These are phyloP conservation scores for Steromphala cineraria DNA, from an alignment of 2,888 invertebrate species.

Conservation along the genomic window DNA sequence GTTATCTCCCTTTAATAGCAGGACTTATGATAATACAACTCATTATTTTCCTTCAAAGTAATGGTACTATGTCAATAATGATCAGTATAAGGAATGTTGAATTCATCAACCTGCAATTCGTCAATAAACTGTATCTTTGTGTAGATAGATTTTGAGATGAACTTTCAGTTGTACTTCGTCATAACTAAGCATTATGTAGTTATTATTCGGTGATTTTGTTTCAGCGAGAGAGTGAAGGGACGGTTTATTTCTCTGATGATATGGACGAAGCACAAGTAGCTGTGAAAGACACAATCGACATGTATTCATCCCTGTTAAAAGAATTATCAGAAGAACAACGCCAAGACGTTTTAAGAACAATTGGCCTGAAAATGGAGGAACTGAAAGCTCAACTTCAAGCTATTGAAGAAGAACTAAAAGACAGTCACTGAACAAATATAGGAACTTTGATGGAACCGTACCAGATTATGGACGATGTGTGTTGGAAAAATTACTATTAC, in stretches of 20 bases:
- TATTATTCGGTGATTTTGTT: conserved; percentile 18
- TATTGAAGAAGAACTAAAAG: conserved; percentile 76
- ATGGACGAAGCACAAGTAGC: conserved; percentile 67
- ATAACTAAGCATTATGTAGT: too few relatives aligned
- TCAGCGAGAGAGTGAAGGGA: conserved; percentile 65
- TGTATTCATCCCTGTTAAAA: conserved; percentile 56
- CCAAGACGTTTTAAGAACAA: conserved; percentile 54
- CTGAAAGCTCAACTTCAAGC: conserved; percentile 61
- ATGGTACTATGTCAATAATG: too few relatives aligned
- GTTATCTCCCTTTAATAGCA: not conserved
- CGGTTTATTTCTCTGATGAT: conserved; percentile 71
- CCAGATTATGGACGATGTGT: too few relatives aligned
- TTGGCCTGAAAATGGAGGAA: conserved; percentile 68
- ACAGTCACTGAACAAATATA: conserved; percentile 48
- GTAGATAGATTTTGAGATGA: too few relatives aligned
- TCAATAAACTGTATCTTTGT: too few relatives aligned
- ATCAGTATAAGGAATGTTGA: too few relatives aligned
- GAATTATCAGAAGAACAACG: conserved; percentile 57
- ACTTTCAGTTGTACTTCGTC: too few relatives aligned
- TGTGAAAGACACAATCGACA: conserved; percentile 57
- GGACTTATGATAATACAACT: not conserved
- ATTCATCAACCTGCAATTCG: too few relatives aligned
- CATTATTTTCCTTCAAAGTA: conserved; percentile 26
- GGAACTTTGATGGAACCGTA: too few relatives aligned
- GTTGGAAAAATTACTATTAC: too few relatives aligned